These are phyloP conservation scores for Nyctereutes procyonoides DNA, from an alignment of 2,113 vertebrate species.

Conservation along the genomic window DNA sequence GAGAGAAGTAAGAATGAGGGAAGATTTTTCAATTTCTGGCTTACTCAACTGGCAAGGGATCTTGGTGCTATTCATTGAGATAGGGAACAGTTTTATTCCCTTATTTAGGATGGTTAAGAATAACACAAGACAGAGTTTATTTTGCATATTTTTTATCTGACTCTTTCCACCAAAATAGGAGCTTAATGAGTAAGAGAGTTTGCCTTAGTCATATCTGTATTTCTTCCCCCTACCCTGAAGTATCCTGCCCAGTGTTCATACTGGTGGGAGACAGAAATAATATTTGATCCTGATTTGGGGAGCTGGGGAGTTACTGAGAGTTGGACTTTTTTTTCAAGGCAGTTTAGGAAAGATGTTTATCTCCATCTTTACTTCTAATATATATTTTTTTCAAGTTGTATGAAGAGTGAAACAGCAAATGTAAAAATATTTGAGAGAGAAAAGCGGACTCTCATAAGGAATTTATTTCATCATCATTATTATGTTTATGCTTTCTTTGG, in stretches of 20 bases:
- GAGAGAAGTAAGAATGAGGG: neutral
- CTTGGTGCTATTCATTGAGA: neutral
- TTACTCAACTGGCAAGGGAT: neutral
- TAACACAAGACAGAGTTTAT: neutral
- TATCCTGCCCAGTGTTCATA: neutral
- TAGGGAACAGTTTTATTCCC: neutral
- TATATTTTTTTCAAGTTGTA: neutral
- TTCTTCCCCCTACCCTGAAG: neutral
- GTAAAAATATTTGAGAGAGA: neutral
- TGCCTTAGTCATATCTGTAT: neutral
- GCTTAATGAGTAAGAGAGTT: neutral
- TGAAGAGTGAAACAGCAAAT: neutral
- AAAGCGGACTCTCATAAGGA: slow-evolving; percentile 11
- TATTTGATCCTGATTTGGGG: neutral
- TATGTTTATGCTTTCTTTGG: neutral
- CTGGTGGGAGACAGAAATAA: neutral
- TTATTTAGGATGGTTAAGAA: neutral
- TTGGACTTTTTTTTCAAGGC: neutral
- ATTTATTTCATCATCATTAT: slow-evolving; percentile 3
- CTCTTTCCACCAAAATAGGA: neutral
- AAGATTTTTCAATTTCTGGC: neutral
- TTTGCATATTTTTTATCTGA: neutral
- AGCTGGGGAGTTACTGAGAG: neutral
- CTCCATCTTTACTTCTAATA: neutral
- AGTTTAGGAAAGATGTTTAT: neutral